These are phyloP conservation scores for Xanthorhoe designata DNA, from an alignment of 2,888 invertebrate species.

Conservation along the genomic window DNA sequence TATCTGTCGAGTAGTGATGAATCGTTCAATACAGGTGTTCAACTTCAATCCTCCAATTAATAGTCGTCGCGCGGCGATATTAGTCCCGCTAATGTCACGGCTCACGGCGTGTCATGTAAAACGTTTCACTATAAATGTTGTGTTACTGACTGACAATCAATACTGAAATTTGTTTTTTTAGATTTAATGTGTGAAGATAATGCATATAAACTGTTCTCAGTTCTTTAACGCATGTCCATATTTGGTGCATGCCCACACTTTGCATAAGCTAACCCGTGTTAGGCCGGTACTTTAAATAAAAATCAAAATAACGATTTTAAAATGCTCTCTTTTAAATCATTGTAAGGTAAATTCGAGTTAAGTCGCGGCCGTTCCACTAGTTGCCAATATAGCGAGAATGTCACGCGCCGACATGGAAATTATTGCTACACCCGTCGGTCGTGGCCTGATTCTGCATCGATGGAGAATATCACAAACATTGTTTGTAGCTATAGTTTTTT, in stretches of 20 bases:
- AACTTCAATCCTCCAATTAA: constrained; percentile 2
- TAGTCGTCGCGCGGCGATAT: neutral
- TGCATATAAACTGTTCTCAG: too few species aligned
- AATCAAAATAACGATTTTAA: too few species aligned
- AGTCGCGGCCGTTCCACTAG: neutral
- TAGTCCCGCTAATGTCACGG: neutral
- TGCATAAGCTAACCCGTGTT: too few species aligned
- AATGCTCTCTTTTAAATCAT: too few species aligned
- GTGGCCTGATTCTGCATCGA: neutral
- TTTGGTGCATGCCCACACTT: too few species aligned
- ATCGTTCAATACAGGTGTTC: constrained; percentile 4
- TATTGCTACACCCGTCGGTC: constrained; percentile 7
- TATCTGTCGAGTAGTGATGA: neutral
- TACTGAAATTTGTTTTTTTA: neutral
- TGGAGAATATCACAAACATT: neutral
- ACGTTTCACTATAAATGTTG: neutral
- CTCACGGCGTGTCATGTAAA: neutral
- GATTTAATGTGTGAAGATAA: too few species aligned
- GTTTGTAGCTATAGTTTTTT: neutral
- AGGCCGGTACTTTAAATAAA: too few species aligned
- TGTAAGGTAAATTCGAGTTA: neutral
- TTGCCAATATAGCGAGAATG: constrained; percentile 11
- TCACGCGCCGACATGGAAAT: constrained; percentile 22
- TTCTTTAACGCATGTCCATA: too few species aligned
- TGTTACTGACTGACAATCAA: neutral